Base-by-base conservation (phyloP, 2,888 invertebrate species). In the Himalopsyche kuldschensis region DNA sequence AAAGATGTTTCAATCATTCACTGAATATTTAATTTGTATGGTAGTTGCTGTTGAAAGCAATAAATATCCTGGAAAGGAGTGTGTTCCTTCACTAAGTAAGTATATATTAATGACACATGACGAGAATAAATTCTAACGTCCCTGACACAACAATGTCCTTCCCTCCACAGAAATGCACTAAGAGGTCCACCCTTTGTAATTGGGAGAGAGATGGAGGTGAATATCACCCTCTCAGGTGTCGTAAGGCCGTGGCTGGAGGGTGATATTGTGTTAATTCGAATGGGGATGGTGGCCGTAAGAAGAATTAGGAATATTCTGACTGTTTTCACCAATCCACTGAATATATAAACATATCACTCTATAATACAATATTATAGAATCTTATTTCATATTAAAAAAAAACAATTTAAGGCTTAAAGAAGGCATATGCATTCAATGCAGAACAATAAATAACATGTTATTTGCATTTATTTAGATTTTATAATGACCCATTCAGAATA, bases 251-350 rank as follows among this genome's bases (percentile, higher is more conserved):
- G 78, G 24, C 46, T 69, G 46, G 79, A 83, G 84, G 86, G 83
- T 81, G 77, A 85, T 79, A 79, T 83, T 77, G 81, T 84, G 84
- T 85, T 86, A 86, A 86, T 86, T 82, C 86, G 84, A 82, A 82
- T 81, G 79, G 84, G 84, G 84, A 82, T 75, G 82, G 47, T 77
- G 46, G 79, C 83, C 48, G n/a, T 85, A 78, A 80, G 85, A 84
- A 85, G 85, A 83, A 84, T 84, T 83, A 84, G 75, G 75, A 48
- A 24, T 81, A 48, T 8, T 11, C 31, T 4, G 41, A 35, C 41
- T 76, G 35, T 35, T 35, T 35, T n/a, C 32, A 35, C 10, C 76
- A 76, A 35, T 76, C 24, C 35, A 35, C 41, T 76, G 32, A 63
- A 63, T 48, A 77, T 27, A 81, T 55, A 35, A 81, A 69, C 48